Evolutionary conservation across 2,888 invertebrate genomes (phyloP), one percentile per base, ranked within the genome.

Genomic region (Phaonia tiefii): DNA sequence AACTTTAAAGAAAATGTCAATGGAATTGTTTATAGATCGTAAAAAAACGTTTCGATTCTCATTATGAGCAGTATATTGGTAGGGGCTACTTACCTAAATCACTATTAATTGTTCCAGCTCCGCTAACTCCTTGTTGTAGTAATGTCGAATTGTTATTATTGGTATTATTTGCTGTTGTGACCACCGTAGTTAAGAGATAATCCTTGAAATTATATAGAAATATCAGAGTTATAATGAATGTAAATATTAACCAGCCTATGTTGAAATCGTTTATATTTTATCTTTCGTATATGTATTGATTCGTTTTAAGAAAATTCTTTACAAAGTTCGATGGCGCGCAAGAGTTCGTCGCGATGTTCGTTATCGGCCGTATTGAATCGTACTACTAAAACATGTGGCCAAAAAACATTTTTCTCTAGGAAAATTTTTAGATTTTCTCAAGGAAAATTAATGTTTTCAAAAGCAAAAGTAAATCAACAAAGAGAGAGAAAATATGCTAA

Each of bases 171-270:
- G 85, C 67, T 58, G 80, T 54, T 39, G 80, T 80, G 58, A 69
- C 84, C 37, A 86, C 86, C 31, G 85, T 85, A 56, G 85, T 87
- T 75, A 86, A 83, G 67, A 89, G 84, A 79, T 89, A 86, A 83
- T 89, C 89, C 90, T 90, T 89, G 60, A 84, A 82, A 80, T 82
- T 75, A 65, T 80, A 83, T 10, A 85, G 77, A 26, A 85, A 83
- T 82, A 82, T 84, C 79, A 83, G 85, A 78, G 80, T 69, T 37
- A 54, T 37, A 39, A 86, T 79, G 76, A 83, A 49, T 58, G 80
- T 69, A 37, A 80, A 63, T 73, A 81, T 44, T 63, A 75, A 20
- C 44, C 51, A 67, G 54, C 15, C 74, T 73, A 66, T 81, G 44
- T 70, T 81, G 54, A 51, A 67, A 69, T n/a, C 11, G 39, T 77